phyloP scores from a whole-genome alignment of 2,797 vertebrate species.

The Pangasius krempfi region DNA sequence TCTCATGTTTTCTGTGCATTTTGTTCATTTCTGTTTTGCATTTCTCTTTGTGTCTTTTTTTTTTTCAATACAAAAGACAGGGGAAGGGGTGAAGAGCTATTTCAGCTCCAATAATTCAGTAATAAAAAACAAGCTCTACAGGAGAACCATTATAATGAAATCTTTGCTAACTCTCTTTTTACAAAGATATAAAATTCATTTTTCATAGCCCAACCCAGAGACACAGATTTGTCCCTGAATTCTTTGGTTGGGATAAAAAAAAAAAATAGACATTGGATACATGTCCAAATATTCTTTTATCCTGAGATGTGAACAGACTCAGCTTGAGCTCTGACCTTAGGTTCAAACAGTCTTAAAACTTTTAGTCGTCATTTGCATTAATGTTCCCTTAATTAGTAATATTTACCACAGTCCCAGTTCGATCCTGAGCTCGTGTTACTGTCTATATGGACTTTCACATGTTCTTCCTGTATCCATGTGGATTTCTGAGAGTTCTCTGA shows the following conservation, averaged over 20 bases:
- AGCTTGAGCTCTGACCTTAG: not conserved
- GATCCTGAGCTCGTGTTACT: not conserved
- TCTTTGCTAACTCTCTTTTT: not conserved
- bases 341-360: not conserved
- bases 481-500: not conserved
- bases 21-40: not conserved
- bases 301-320: not conserved
- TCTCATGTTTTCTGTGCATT: not conserved
- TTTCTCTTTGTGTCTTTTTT: not conserved
- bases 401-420: not conserved
- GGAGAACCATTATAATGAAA: slow-evolving; percentile 5
- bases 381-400: not conserved
- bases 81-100: slow-evolving; percentile 19
- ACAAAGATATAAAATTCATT: not conserved
- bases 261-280: not conserved
- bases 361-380: not conserved
- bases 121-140: slow-evolving; percentile 37
- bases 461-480: not conserved
- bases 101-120: slow-evolving; percentile 34
- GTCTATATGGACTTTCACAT: not conserved
- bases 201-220: not conserved
- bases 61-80: not conserved
- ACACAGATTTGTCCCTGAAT: not conserved
- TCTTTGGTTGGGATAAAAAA: not conserved
- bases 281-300: not conserved